phyloP scores from a whole-genome alignment of 2,113 vertebrate species.

The Ramphastos sulfuratus region DNA sequence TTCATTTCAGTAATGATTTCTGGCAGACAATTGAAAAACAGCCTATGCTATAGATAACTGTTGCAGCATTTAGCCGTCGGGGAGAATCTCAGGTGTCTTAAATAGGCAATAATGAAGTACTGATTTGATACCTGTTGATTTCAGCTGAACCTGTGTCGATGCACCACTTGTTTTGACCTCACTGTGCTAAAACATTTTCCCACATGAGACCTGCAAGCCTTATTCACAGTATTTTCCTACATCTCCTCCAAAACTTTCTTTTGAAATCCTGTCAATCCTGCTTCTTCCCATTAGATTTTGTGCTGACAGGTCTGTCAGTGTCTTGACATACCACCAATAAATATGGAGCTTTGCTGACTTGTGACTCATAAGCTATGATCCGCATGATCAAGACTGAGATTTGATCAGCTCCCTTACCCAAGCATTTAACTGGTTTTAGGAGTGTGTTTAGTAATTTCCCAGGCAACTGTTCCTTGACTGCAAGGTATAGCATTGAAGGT shows the following conservation, averaged over 20 bases:
- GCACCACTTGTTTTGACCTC: background rate
- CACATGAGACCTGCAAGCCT: no score
- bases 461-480: background rate
- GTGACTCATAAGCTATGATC: background rate
- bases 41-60: background rate
- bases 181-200: background rate
- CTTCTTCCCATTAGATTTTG: background rate
- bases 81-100: background rate
- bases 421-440: background rate
- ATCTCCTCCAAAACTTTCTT: background rate
- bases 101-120: background rate
- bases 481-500: background rate
- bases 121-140: background rate
- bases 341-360: background rate
- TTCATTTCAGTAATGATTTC: conserved; percentile 26
- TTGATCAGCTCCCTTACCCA: background rate
- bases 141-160: background rate
- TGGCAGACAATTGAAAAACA: background rate
- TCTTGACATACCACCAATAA: background rate
- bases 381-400: background rate
- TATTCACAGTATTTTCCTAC: background rate
- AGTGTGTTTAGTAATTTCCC: background rate
- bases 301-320: background rate
- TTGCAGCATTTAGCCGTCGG: background rate
- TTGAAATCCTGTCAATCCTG: background rate